These are phyloP conservation scores for Garrulus glandarius DNA, from an alignment of 2,797 vertebrate genomes.

Conservation along the genomic window DNA sequence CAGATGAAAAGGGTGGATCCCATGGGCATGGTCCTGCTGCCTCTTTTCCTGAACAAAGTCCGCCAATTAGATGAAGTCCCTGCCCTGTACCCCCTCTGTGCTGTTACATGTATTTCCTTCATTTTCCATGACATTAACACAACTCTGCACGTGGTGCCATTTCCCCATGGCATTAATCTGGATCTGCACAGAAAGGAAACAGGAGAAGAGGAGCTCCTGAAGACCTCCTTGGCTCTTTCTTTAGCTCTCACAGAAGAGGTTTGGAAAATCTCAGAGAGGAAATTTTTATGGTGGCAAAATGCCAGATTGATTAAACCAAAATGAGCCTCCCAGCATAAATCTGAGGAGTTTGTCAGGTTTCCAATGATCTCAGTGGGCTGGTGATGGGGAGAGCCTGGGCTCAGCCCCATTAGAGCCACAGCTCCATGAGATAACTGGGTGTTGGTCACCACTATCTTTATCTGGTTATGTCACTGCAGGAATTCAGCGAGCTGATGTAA, in stretches of 20 bases:
- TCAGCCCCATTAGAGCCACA: neutral
- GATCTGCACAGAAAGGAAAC: neutral
- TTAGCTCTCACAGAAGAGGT: neutral
- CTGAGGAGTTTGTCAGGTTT: neutral
- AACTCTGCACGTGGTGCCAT: neutral
- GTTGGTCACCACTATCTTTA: neutral
- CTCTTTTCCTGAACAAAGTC: neutral
- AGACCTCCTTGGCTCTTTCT: neutral
- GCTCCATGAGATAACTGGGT: neutral
- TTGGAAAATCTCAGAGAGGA: neutral
- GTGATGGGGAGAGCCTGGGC: neutral
- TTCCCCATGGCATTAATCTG: neutral
- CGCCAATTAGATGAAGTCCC: neutral
- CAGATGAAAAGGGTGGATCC: neutral
- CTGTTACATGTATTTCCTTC: neutral
- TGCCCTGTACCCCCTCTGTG: neutral
- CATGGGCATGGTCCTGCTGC: neutral
- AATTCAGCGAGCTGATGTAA: neutral
- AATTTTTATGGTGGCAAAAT: neutral
- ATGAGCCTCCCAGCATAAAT: neutral
- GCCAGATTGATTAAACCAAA: neutral
- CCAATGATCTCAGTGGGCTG: slow-evolving; percentile 24
- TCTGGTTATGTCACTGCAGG: neutral
- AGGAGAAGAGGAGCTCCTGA: neutral
- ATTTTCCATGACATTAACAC: neutral